phyloP scores from a whole-genome alignment of 2,888 invertebrate genomes.

The Neoaliturus tenellus region DNA sequence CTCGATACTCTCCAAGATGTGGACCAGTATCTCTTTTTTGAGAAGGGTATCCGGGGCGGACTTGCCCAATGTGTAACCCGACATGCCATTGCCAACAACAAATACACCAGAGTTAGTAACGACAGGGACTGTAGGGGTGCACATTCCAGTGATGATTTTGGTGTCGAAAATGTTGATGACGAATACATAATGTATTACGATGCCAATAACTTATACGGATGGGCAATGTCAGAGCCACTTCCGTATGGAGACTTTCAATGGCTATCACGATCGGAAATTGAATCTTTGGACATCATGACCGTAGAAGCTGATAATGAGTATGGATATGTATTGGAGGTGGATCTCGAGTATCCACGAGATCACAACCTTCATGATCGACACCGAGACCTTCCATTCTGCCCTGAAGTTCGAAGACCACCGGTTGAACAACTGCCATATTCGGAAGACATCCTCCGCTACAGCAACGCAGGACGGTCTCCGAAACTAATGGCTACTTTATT shows the following conservation, averaged over 20 bases:
- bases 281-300: background rate
- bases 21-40: conserved; percentile 58
- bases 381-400: conserved; percentile 66
- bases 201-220: conserved; percentile 62
- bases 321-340: conserved; percentile 70
- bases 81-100: conserved; percentile 46
- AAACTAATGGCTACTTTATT: conserved; percentile 10
- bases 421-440: too few species aligned
- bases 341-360: conserved; percentile 70
- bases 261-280: conserved; percentile 64
- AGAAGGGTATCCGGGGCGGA: conserved; percentile 57
- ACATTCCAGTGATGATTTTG: too few species aligned
- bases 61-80: conserved; percentile 34
- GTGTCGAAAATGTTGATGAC: conserved; percentile 30
- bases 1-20: conserved; percentile 65
- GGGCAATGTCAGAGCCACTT: conserved; percentile 65
- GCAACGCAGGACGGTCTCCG: background rate
- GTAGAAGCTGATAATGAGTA: background rate
- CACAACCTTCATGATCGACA: conserved; percentile 69
- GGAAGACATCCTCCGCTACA: background rate
- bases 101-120: too few species aligned
- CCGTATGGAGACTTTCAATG: conserved; percentile 68
- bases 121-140: too few species aligned
- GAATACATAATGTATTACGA: conserved; percentile 61
- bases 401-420: too few species aligned